phyloP scores from a whole-genome alignment of 2,888 invertebrate genomes.

The Lasius platythorax region DNA sequence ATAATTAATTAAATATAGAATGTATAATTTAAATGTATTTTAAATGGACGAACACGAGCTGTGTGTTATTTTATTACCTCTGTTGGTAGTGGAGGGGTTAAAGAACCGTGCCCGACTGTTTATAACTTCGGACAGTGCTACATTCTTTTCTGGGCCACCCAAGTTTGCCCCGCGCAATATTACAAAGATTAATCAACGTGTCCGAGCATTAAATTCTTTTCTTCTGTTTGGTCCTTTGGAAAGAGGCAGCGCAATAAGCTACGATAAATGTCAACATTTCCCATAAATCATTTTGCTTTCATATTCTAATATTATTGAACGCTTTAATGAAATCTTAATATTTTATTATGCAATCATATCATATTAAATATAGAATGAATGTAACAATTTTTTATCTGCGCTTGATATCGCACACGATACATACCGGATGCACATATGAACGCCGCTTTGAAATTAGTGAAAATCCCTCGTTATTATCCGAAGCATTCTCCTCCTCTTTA shows the following conservation, averaged over 20 bases:
- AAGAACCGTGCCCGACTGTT: conserved; percentile 49
- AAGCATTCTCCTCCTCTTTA: neutral
- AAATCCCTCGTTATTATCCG: neutral
- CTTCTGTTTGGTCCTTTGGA: conserved; percentile 41
- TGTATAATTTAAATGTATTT: conserved; percentile 19
- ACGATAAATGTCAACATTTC: conserved; percentile 51
- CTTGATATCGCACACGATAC: neutral
- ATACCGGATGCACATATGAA: neutral
- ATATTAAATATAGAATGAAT: neutral
- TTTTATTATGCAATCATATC: neutral
- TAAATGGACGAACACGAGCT: conserved; percentile 5
- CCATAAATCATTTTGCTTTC: conserved; percentile 16
- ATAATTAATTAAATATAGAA: neutral
- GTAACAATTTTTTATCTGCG: neutral
- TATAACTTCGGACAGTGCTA: conserved; percentile 53
- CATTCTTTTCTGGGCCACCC: conserved; percentile 54
- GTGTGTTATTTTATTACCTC: conserved; percentile 41
- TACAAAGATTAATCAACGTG: conserved; percentile 56
- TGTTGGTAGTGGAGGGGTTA: conserved; percentile 34
- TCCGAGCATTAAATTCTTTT: conserved; percentile 53
- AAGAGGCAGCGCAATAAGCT: conserved; percentile 45
- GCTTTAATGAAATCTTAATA: conserved; percentile 4
- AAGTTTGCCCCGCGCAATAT: conserved; percentile 49
- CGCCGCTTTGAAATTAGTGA: neutral
- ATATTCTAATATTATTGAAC: conserved; percentile 22